Evolutionary conservation across 2,113 vertebrate genomes (phyloP).

Genomic region (Gymnogyps californianus): DNA sequence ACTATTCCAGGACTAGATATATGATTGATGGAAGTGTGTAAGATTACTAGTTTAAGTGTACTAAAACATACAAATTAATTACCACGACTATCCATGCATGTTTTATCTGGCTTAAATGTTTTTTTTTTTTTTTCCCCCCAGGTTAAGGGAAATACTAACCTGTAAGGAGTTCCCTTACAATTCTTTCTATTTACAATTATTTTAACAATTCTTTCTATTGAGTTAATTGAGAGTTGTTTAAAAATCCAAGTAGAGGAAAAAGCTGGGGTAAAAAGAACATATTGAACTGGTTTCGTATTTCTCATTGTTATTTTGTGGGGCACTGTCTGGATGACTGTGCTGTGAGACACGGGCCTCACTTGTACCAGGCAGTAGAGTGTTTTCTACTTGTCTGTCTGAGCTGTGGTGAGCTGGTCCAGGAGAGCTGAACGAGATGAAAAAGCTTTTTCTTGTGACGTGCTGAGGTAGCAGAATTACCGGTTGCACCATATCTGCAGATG

Average conservation of each 20-base stretch:
- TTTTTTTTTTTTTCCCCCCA: background rate
- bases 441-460: background rate
- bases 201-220: background rate
- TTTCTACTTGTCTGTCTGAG: background rate
- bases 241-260: background rate
- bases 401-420: background rate
- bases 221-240: background rate
- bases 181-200: background rate
- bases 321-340: background rate
- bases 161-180: background rate
- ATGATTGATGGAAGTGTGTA: background rate
- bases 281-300: background rate
- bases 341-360: background rate
- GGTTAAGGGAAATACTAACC: background rate
- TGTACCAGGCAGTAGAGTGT: background rate
- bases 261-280: background rate
- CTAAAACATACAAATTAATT: conserved; percentile 59
- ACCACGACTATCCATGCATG: background rate
- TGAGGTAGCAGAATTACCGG: background rate
- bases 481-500: background rate
- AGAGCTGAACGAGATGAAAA: background rate
- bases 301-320: background rate
- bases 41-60: conserved; percentile 46
- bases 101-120: background rate
- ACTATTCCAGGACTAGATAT: background rate